Evolutionary conservation across 2,113 vertebrate species (phyloP), one percentile per base, ranked within the genome.

Genomic region (Triplophysa tibetana): DNA sequence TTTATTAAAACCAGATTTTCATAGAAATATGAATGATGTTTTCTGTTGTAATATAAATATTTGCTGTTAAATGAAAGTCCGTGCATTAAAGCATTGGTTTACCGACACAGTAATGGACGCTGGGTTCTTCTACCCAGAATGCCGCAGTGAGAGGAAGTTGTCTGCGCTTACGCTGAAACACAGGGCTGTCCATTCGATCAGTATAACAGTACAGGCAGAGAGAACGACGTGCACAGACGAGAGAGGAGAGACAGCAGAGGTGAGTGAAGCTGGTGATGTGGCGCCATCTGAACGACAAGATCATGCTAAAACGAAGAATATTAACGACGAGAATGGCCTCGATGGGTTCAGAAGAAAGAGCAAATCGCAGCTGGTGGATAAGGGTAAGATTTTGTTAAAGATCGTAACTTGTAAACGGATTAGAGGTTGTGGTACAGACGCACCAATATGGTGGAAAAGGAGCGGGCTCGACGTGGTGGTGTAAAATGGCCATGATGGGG

Each of bases 401-500:
- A 60, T 16, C 8, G 5, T 85, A 77, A n/a, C 80, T 84, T 86
- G 4, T 83, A 29, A 48, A 7, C 78, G 48, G 38, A 74, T 61
- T 85, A 84, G 83, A 33, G 24, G 5, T 86, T 74, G 12, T 45
- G 75, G 38, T 76, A 50, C 56, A 65, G 62, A 84, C 64, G 23
- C 48, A 87, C 86, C 93, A 94, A 94, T 87, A 94, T 94, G 93
- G 93, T 88, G 92, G 93, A 88, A 83, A 85, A 84, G 81, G 89
- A 87, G 91, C 91, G 86, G 86, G 86, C 82, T 83, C 75, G 87
- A 84, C 85, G 87, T 88, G 87, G 89, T 85, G 86, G 85, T 90
- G 88, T 89, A 92, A 93, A 93, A 93, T 93, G 93, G 93, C 93
- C 88, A 94, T 92, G 90, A 80, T 88, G 88, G 85, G 86, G 74